A percentile compares a stretch with the other conserved stretches of the same genome.
Conservation (phyloP, 2,888 invertebrate species). For the Ischnus inquisitorius region DNA sequence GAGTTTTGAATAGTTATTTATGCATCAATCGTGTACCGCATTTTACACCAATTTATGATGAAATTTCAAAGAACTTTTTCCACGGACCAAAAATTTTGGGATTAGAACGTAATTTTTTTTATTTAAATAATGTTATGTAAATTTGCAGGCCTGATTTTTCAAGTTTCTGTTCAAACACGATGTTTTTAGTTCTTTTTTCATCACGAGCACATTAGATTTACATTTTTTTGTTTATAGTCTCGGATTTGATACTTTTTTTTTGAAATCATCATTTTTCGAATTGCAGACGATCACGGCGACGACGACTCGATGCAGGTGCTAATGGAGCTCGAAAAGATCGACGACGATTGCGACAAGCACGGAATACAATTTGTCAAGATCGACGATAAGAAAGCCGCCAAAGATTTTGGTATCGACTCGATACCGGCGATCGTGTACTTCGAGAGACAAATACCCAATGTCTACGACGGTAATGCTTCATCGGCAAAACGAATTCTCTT, state of each 20-base stretch:
- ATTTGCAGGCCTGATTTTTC: too few relatives aligned
- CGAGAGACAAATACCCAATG: slow-evolving; percentile 96
- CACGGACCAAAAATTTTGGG: slow-evolving; percentile 19
- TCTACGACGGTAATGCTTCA: slow-evolving; percentile 91
- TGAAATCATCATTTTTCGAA: neutral
- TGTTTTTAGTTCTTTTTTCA: too few relatives aligned
- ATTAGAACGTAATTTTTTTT: neutral
- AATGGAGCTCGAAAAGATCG: slow-evolving; percentile 95
- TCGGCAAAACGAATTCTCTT: neutral
- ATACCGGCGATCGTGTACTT: slow-evolving; percentile 95
- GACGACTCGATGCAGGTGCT: slow-evolving; percentile 95
- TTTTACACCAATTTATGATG: too few relatives aligned
- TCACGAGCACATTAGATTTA: too few relatives aligned
- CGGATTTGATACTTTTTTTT: too few relatives aligned
- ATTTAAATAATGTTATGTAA: neutral
- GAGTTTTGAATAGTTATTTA: slow-evolving; percentile 84
- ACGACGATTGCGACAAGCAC: slow-evolving; percentile 96
- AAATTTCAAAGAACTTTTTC: too few relatives aligned
- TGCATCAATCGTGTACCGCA: slow-evolving; percentile 28
- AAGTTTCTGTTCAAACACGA: too few relatives aligned
- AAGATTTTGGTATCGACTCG: slow-evolving; percentile 94
- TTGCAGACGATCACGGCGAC: slow-evolving; percentile 95
- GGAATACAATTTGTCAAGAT: slow-evolving; percentile 98
- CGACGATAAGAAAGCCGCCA: slow-evolving; percentile 93
- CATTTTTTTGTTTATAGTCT: too few relatives aligned